Evolutionary conservation across 2,888 invertebrate species (phyloP), one percentile per base, ranked within the genome.

Genomic region (Heterodera filipjevi): DNA sequence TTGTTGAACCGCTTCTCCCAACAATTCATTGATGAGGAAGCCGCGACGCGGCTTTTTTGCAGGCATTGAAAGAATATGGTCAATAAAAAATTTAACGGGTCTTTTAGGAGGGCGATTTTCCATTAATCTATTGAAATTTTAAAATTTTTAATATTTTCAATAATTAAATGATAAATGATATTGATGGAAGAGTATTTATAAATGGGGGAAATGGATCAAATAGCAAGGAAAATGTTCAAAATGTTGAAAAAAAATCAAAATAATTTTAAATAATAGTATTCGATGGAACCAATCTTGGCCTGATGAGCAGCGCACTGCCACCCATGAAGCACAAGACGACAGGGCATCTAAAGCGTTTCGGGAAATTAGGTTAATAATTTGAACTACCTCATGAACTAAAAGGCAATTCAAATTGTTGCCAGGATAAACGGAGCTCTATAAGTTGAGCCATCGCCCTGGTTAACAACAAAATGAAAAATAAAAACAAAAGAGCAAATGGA

Each of bases 311-410:
- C 49, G 19, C 49, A 49, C 19, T 14, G 49, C 49, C 49, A 49
- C 3, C 59, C 59, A 59, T 59, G 59, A 59, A 59, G 59, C 59
- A 59, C 59, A 59, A 59, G 59, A 59, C 59, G 59, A 59, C 59
- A 59, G 59, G 59, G 59, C 59, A 59, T 27, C 59, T 59, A 59
- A 59, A 59, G n/a, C n/a, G 59, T 27, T 59, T 27, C 27, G 59
- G n/a, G 59, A 59, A 27, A 59, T 59, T 59, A 59, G 59, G 8
- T 27, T 59, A 5, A 27, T 59, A 8, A 3, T 27, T 5, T 59
- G 59, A 5, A 59, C 27, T 27, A 59, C 59, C 59, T 27, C 22
- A 22, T 10, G 39, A 10, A 6, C 39, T 39, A 39, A 59, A 22
- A 59, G 59, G 10, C 22, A 59, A 59, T 27, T 19, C 16, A 49